Conservation (phyloP, 2,888 invertebrate genomes). For the Xanthorhoe spadicearia region DNA sequence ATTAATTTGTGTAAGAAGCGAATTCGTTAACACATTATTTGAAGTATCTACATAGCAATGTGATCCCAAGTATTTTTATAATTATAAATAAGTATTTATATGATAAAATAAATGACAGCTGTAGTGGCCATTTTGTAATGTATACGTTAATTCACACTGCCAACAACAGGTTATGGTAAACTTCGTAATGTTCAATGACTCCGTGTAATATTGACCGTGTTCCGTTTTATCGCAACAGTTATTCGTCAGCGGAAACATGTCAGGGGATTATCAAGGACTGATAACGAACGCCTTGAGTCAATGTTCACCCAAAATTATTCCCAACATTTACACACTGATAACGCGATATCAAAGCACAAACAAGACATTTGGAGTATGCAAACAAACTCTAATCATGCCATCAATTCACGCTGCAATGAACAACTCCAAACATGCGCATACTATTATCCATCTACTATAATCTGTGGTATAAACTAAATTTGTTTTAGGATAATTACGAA, state of each 20-base stretch:
- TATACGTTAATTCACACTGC: not conserved
- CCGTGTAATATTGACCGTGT: slow-evolving; percentile 23
- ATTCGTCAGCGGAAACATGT: slow-evolving; percentile 60
- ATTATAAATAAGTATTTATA: not conserved
- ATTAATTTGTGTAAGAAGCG: too few species aligned
- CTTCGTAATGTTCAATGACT: slow-evolving; percentile 7
- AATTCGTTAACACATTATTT: too few species aligned
- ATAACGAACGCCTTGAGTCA: slow-evolving; percentile 75
- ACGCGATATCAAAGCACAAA: slow-evolving; percentile 69
- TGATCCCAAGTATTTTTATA: not conserved
- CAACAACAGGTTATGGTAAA: not conserved
- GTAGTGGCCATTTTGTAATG: not conserved
- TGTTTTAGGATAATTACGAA: slow-evolving; percentile 33
- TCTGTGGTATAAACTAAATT: slow-evolving; percentile 28
- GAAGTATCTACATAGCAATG: not conserved
- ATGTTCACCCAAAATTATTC: slow-evolving; percentile 78
- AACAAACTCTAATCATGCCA: slow-evolving; percentile 74
- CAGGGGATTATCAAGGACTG: slow-evolving; percentile 63
- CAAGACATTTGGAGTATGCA: slow-evolving; percentile 78
- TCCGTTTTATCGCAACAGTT: slow-evolving; percentile 30
- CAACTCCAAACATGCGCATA: slow-evolving; percentile 18
- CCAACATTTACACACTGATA: slow-evolving; percentile 70
- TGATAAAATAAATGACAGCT: not conserved
- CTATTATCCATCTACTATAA: too few species aligned
- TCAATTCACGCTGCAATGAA: slow-evolving; percentile 50